A percentile compares a stretch with the other conserved stretches of the same genome.
phyloP scores from a whole-genome alignment of 2,888 invertebrate species.

The Linnaemya vulpina region DNA sequence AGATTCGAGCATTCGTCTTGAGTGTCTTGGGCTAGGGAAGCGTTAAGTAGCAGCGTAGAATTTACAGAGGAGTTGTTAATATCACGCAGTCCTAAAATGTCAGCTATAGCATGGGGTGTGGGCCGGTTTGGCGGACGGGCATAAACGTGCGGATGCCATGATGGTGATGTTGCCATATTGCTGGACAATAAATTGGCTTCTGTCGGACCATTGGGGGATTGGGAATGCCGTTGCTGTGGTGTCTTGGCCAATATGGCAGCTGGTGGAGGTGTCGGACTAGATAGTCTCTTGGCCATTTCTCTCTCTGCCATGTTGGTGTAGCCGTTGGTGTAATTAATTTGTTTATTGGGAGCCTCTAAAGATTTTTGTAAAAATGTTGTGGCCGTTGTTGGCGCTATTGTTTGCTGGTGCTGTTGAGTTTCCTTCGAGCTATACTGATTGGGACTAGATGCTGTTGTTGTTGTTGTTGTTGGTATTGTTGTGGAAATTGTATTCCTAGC shows the following conservation, averaged over 20 bases:
- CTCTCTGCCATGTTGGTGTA: conserved; percentile 33
- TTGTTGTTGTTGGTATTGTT: conserved; percentile 69
- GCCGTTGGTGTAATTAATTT: conserved; percentile 65
- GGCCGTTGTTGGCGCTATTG: conserved; percentile 67
- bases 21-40: conserved; percentile 48
- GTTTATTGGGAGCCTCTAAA: conserved; percentile 75
- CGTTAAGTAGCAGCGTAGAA: conserved; percentile 20
- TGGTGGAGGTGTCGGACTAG: conserved; percentile 65
- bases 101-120: conserved; percentile 93
- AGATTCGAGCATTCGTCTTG: conserved; percentile 73
- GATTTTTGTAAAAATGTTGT: conserved; percentile 79
- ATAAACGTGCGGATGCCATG: conserved; percentile 96
- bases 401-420: conserved; percentile 47
- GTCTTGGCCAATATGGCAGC: conserved; percentile 70
- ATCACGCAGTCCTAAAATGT: conserved; percentile 89
- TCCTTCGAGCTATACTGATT: conserved; percentile 73
- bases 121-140: conserved; percentile 91
- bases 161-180: conserved; percentile 73
- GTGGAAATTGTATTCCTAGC: conserved; percentile 6
- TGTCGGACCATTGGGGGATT: conserved; percentile 39
- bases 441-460: conserved; percentile 66
- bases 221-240: conserved; percentile 60
- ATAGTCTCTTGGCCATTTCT: conserved; percentile 32
- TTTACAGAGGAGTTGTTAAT: conserved; percentile 18
- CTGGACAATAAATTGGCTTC: conserved; percentile 56